These are phyloP conservation scores for Mimumesa dahlbomi DNA, from an alignment of 2,888 invertebrate species.

Conservation along the genomic window DNA sequence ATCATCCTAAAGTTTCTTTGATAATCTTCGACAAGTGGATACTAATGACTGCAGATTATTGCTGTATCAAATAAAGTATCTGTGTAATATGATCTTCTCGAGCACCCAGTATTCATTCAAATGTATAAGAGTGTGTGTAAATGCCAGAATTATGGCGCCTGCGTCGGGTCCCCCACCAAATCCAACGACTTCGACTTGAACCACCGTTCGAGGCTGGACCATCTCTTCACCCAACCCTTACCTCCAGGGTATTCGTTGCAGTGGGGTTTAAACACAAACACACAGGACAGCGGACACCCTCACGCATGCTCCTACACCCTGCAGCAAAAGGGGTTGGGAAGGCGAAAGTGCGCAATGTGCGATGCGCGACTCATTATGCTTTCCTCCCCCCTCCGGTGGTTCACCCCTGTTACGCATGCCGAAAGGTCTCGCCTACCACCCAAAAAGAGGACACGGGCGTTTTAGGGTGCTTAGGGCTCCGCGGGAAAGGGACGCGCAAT, in stretches of 20 bases:
- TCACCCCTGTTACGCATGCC: constrained; percentile 54
- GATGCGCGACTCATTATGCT: constrained; percentile 53
- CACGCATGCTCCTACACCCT: constrained; percentile 47
- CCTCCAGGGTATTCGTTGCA: constrained; percentile 16
- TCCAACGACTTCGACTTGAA: not conserved
- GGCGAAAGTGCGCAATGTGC: constrained; percentile 49
- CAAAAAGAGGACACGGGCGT: no score
- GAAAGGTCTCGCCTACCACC: constrained; percentile 28
- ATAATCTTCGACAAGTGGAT: no score
- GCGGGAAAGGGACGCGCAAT: no score
- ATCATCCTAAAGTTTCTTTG: no score
- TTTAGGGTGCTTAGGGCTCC: no score
- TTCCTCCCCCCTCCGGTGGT: constrained; percentile 30
- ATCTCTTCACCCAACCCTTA: constrained; percentile 33
- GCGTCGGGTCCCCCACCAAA: not conserved
- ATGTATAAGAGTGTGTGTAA: no score
- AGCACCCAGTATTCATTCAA: no score
- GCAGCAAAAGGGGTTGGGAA: constrained; percentile 11
- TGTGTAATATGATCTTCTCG: no score
- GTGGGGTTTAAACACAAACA: not conserved
- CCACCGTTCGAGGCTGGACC: constrained; percentile 29
- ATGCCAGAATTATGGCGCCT: not conserved
- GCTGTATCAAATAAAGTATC: no score
- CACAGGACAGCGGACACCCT: constrained; percentile 5
- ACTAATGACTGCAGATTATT: no score